Percentiles rank a stretch among this genome's conserved stretches.
phyloP scores from a whole-genome alignment of 2,113 vertebrate genomes.

The Vireo altiloquus region DNA sequence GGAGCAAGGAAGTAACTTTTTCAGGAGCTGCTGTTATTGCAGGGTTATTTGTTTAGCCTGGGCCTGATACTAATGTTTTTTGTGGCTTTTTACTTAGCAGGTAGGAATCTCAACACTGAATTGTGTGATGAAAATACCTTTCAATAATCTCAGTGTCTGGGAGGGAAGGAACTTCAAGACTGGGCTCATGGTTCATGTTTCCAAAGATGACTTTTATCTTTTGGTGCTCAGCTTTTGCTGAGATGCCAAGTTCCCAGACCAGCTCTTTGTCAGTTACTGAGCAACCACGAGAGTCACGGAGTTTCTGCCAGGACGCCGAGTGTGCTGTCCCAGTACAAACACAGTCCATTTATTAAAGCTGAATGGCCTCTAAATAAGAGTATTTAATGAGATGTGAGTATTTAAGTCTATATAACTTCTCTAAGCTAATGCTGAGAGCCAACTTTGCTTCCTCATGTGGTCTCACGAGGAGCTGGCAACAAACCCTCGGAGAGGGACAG shows the following conservation, averaged over 20 bases:
- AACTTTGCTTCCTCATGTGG: neutral
- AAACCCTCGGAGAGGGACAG: neutral
- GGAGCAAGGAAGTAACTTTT: neutral
- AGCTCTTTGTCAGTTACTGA: neutral
- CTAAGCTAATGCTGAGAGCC: neutral
- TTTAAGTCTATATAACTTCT: neutral
- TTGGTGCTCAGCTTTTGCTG: neutral
- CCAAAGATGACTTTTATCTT: neutral
- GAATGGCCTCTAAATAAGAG: neutral
- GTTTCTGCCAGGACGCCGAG: neutral
- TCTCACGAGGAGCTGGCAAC: neutral
- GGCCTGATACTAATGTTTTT: neutral
- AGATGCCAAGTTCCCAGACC: neutral
- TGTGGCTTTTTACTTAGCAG: neutral
- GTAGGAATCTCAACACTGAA: neutral
- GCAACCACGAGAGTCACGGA: fast-evolving
- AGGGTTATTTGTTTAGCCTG: neutral
- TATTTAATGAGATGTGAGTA: neutral
- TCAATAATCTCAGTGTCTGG: neutral
- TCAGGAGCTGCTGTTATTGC: neutral
- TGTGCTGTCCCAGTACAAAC: neutral
- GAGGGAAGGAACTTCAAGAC: neutral
- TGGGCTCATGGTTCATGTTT: neutral
- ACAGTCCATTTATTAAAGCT: neutral
- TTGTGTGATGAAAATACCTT: neutral